A percentile compares a stretch with the other conserved stretches of the same genome.
These are phyloP conservation scores for Phaedon cochleariae DNA, from an alignment of 2,888 invertebrate species.

Conservation along the genomic window DNA sequence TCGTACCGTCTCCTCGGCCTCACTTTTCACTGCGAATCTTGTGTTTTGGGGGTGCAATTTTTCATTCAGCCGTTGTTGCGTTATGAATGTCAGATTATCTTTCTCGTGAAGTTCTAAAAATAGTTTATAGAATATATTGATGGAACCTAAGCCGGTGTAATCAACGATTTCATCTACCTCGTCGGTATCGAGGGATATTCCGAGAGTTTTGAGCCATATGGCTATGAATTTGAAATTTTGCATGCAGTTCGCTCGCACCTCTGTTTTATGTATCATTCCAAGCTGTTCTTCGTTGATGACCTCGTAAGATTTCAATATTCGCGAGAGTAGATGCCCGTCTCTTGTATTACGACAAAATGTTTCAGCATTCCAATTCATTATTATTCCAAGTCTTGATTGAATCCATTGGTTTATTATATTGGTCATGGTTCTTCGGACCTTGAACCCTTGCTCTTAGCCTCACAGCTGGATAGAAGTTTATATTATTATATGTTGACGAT, in stretches of 20 bases:
- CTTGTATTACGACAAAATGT: conserved; percentile 67
- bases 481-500: too few relatives aligned
- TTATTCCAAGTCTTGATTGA: conserved; percentile 65
- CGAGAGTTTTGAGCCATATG: conserved; percentile 66
- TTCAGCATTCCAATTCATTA: conserved; percentile 66
- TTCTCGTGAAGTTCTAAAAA: conserved; percentile 69
- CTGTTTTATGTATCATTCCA: conserved; percentile 60
- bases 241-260: conserved; percentile 46
- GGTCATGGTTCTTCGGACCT: conserved; percentile 60
- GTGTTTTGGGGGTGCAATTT: conserved; percentile 49
- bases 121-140: conserved; percentile 70
- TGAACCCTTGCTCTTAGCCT: background rate
- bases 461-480: too few relatives aligned
- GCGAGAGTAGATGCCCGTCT: conserved; percentile 68
- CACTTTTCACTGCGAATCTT: conserved; percentile 56
- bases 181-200: conserved; percentile 62
- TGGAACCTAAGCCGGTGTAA: conserved; percentile 64
- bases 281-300: conserved; percentile 68
- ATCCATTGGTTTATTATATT: conserved; percentile 71
- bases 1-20: conserved; percentile 17
- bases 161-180: conserved; percentile 64
- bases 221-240: conserved; percentile 65
- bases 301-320: conserved; percentile 68
- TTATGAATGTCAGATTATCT: conserved; percentile 55
- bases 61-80: conserved; percentile 36